Percentiles rank a stretch among this genome's conserved stretches.
Evolutionary conservation across 2,113 vertebrate genomes (phyloP).

Genomic region (Dolichotis patagonum): DNA sequence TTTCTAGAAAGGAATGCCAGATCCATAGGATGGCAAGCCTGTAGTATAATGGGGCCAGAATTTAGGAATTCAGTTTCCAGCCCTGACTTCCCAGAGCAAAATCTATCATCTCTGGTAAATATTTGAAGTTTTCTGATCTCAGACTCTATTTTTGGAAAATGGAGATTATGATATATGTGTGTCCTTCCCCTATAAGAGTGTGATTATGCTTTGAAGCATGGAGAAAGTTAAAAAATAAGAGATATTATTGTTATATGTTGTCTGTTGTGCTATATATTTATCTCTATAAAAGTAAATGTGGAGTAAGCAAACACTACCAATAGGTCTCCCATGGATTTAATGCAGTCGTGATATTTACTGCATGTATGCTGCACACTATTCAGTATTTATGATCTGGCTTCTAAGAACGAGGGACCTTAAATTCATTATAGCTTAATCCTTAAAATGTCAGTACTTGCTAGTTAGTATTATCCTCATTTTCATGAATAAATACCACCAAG

Average conservation of each 20-base stretch:
- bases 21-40: background rate
- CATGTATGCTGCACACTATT: background rate
- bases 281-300: background rate
- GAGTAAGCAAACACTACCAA: background rate
- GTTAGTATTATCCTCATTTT: background rate
- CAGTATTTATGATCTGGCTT: background rate
- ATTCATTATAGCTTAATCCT: background rate
- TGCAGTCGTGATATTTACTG: background rate
- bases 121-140: conserved; percentile 12
- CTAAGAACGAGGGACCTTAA: background rate
- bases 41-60: background rate
- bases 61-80: background rate
- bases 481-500: background rate
- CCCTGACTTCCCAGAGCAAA: background rate
- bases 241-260: background rate
- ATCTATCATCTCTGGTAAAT: background rate
- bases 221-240: background rate
- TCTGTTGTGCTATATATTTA: background rate
- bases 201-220: conserved; percentile 25
- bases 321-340: conserved; percentile 1
- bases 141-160: background rate
- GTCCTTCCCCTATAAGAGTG: background rate
- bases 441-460: background rate
- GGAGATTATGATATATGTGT: background rate
- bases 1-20: background rate